A percentile compares a stretch with the other conserved stretches of the same genome.
Conservation (phyloP, 2,797 vertebrate species). For the Epinephelus coioides region DNA sequence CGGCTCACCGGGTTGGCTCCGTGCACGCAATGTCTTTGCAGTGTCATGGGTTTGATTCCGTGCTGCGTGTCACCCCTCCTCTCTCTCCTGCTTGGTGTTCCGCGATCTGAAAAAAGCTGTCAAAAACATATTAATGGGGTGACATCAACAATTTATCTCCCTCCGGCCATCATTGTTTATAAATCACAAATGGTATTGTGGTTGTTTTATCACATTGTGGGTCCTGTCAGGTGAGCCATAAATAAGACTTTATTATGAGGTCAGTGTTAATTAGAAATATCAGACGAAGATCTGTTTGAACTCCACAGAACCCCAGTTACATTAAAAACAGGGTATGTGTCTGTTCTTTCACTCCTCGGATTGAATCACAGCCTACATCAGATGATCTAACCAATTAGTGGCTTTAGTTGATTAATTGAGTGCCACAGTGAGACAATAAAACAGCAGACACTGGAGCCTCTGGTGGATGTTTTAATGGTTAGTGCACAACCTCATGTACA, state of each 20-base stretch:
- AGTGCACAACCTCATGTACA: constrained; percentile 61
- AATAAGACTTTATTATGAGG: constrained; percentile 54
- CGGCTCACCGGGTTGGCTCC: constrained; percentile 30
- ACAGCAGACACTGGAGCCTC: constrained; percentile 53
- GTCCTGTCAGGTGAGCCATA: constrained; percentile 45
- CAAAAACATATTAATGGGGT: constrained; percentile 6
- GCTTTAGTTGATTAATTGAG: constrained; percentile 74
- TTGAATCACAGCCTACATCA: constrained; percentile 65
- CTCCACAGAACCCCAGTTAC: constrained; percentile 39
- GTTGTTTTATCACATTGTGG: constrained; percentile 33
- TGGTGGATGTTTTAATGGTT: constrained; percentile 70
- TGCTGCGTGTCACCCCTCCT: constrained; percentile 9
- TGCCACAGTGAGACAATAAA: constrained; percentile 72
- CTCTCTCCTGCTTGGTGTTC: not conserved
- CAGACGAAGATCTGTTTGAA: constrained; percentile 38
- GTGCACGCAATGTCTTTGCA: constrained; percentile 52
- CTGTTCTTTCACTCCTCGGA: constrained; percentile 50
- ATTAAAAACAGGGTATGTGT: constrained; percentile 38
- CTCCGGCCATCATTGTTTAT: constrained; percentile 14
- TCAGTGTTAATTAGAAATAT: constrained; percentile 55
- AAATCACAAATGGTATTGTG: constrained; percentile 19
- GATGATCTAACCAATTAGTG: constrained; percentile 81
- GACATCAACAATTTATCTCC: constrained; percentile 30
- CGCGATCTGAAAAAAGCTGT: constrained; percentile 11
- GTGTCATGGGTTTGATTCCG: constrained; percentile 41